phyloP scores from a whole-genome alignment of 2,797 vertebrate genomes.

The Vireo griseus region DNA sequence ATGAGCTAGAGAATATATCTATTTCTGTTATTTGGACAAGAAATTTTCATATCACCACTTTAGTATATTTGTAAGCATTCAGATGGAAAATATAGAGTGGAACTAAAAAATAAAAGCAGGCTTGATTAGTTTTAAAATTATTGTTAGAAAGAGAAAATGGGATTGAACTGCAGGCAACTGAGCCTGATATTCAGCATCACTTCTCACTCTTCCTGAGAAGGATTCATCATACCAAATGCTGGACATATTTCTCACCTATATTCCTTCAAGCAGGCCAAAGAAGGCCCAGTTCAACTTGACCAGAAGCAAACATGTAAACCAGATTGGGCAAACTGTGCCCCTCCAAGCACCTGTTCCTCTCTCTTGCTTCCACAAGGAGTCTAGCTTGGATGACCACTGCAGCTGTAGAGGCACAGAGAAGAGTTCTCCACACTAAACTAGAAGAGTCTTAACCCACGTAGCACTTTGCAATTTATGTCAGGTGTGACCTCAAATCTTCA shows the following conservation, averaged over 20 bases:
- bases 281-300: neutral
- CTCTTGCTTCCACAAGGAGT: neutral
- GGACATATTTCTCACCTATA: neutral
- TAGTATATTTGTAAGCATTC: neutral
- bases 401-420: neutral
- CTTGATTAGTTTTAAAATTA: neutral
- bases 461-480: neutral
- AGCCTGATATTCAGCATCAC: neutral
- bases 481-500: neutral
- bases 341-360: neutral
- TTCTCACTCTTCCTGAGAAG: neutral
- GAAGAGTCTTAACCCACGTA: accelerated
- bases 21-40: neutral
- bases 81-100: neutral
- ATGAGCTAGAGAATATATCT: neutral
- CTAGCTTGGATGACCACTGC: neutral
- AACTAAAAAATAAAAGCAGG: neutral
- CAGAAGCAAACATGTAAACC: neutral
- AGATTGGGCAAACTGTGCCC: neutral
- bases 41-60: neutral
- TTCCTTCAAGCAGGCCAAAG: neutral
- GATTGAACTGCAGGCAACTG: neutral
- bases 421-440: neutral
- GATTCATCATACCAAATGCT: neutral
- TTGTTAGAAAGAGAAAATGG: neutral